phyloP scores from a whole-genome alignment of 1,140 invertebrate species.

The Drosophila nigrodunni region DNA sequence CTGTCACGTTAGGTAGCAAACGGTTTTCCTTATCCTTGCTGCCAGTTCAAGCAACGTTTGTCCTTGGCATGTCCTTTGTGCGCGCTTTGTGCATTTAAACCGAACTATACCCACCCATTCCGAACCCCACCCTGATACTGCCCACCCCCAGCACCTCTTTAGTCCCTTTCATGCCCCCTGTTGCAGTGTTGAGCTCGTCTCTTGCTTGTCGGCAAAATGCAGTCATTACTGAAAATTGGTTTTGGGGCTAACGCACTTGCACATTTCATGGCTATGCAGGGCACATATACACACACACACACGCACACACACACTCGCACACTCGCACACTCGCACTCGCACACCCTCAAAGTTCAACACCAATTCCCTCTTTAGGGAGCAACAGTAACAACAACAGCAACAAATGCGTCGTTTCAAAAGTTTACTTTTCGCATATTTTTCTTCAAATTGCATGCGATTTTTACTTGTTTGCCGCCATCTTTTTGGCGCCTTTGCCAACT shows the following conservation, averaged over 20 bases:
- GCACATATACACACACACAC: constrained; percentile 26
- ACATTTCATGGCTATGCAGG: constrained; percentile 79
- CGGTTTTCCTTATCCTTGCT: constrained; percentile 19
- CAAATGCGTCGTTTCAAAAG: constrained; percentile 81
- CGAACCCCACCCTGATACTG: background rate
- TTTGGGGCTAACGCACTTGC: constrained; percentile 83
- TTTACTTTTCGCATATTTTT: constrained; percentile 82
- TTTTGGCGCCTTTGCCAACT: constrained; percentile 59
- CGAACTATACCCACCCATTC: constrained; percentile 38
- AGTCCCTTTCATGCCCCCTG: background rate
- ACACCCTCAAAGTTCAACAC: constrained; percentile 11
- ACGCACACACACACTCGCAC: constrained; percentile 11
- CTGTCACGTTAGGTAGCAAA: constrained; percentile 4
- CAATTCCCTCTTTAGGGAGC: constrained; percentile 12
- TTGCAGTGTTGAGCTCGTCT: constrained; percentile 22
- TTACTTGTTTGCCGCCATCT: constrained; percentile 79
- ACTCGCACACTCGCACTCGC: background rate
- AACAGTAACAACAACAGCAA: constrained; percentile 26
- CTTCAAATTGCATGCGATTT: constrained; percentile 81
- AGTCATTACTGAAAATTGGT: constrained; percentile 83
- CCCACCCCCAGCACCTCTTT: background rate
- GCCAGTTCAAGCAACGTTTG: constrained; percentile 80
- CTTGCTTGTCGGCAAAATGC: constrained; percentile 70
- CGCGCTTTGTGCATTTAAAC: constrained; percentile 79
- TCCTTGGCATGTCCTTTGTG: constrained; percentile 82